These are phyloP conservation scores for Etheostoma nigrum DNA, from an alignment of 2,797 vertebrate species.

Conservation along the genomic window DNA sequence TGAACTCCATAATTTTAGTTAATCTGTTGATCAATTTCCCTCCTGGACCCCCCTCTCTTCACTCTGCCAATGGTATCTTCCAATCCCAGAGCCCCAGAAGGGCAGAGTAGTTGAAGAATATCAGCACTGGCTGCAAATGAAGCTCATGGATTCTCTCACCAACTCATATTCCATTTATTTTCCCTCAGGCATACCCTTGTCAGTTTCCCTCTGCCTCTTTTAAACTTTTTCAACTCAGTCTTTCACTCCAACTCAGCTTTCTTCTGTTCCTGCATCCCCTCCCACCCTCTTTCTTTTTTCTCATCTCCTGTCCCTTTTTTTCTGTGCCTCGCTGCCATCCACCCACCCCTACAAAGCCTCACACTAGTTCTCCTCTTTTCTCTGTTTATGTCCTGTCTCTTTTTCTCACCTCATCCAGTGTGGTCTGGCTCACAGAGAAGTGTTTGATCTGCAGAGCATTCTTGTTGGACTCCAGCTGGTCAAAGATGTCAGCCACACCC, in stretches of 20 bases:
- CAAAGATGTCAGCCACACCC: conserved; percentile 96
- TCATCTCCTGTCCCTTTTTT: conserved; percentile 55
- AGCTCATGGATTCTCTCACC: conserved; percentile 69
- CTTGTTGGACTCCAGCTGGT: conserved; percentile 93
- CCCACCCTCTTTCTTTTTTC: conserved; percentile 31
- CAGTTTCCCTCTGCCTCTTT: conserved; percentile 66
- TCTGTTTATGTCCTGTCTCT: conserved; percentile 40
- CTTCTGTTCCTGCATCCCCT: conserved; percentile 56
- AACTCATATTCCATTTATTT: conserved; percentile 81
- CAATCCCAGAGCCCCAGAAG: conserved; percentile 65
- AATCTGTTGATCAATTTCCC: conserved; percentile 18
- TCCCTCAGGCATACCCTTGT: conserved; percentile 72
- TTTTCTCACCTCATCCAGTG: conserved; percentile 94
- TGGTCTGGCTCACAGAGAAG: conserved; percentile 97
- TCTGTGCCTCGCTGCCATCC: conserved; percentile 48
- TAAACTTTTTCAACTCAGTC: conserved; percentile 71
- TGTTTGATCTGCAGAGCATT: conserved; percentile 92
- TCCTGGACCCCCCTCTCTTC: conserved; percentile 9
- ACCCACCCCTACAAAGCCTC: conserved; percentile 54
- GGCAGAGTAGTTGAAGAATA: conserved; percentile 70
- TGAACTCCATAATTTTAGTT: not conserved
- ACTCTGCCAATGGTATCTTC: conserved; percentile 54
- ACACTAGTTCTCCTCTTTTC: conserved; percentile 13
- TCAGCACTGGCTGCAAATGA: conserved; percentile 75
- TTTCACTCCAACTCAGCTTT: conserved; percentile 73